Evolutionary conservation across 2,888 invertebrate genomes (phyloP).

Genomic region (Caenorhabditis sinica): DNA sequence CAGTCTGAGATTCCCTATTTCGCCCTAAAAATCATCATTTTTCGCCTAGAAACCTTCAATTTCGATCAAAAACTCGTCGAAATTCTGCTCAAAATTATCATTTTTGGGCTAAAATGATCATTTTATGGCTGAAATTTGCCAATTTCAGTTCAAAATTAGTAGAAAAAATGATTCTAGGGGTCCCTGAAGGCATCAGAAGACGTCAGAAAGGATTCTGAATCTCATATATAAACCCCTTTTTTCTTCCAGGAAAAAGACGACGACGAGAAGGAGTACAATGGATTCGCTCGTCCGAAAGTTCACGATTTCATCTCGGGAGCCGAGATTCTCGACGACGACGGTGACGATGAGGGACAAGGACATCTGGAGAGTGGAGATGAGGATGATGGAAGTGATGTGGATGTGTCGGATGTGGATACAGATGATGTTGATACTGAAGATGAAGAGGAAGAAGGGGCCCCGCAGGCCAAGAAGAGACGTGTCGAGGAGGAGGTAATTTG

Average conservation of each 20-base stretch:
- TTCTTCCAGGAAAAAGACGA: constrained; percentile 84
- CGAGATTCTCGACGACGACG: constrained; percentile 76
- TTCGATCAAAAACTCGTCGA: no score
- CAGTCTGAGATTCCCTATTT: no score
- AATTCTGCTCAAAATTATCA: no score
- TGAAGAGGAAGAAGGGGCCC: constrained; percentile 52
- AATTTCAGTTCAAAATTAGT: no score
- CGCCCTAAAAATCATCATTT: no score
- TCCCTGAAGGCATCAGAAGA: no score
- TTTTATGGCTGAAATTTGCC: no score
- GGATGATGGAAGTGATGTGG: constrained; percentile 71
- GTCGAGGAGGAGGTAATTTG: constrained; percentile 59
- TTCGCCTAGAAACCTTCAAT: no score
- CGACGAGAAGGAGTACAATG: constrained; percentile 59
- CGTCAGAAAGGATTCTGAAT: no score
- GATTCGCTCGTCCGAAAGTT: constrained; percentile 72
- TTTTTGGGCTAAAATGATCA: no score
- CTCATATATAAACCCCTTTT: no score
- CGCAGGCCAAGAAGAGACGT: constrained; percentile 54
- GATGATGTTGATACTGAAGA: constrained; percentile 70
- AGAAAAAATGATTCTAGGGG: no score
- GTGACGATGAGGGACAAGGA: constrained; percentile 67
- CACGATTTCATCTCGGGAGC: constrained; percentile 80
- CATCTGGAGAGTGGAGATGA: constrained; percentile 82
- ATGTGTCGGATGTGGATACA: constrained; percentile 72